Conservation (phyloP, 2,797 vertebrate species). For the Enteromius fasciolatus region DNA sequence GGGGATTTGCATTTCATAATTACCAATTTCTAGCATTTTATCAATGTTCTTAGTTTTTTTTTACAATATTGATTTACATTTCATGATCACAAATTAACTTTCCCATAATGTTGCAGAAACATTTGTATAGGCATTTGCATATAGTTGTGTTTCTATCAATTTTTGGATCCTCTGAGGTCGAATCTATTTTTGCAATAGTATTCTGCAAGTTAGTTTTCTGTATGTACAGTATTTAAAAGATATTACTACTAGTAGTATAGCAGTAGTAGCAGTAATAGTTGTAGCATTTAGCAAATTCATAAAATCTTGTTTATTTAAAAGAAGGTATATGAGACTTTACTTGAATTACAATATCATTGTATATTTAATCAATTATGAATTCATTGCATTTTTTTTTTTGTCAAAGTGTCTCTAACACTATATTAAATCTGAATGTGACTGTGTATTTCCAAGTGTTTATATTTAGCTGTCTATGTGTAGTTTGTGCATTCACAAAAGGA, state of each 20-base stretch:
- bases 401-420: not conserved
- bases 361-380: not conserved
- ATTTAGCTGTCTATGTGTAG: no score
- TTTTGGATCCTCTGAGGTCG: not conserved
- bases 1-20: not conserved
- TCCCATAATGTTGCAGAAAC: not conserved
- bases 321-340: not conserved
- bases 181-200: not conserved
- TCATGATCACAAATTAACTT: not conserved
- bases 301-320: not conserved
- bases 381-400: not conserved
- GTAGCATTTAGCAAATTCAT: not conserved
- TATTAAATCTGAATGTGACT: not conserved
- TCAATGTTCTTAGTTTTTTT: not conserved
- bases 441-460: slow-evolving; percentile 4
- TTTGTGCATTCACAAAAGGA: not conserved
- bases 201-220: not conserved
- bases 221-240: not conserved
- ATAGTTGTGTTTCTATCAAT: not conserved
- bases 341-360: not conserved
- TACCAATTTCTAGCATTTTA: not conserved
- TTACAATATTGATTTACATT: not conserved
- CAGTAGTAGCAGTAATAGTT: not conserved
- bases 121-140: not conserved
- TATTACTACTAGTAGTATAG: not conserved